Conservation (phyloP, 2,888 invertebrate genomes). For the Platerodrilus igneus region DNA sequence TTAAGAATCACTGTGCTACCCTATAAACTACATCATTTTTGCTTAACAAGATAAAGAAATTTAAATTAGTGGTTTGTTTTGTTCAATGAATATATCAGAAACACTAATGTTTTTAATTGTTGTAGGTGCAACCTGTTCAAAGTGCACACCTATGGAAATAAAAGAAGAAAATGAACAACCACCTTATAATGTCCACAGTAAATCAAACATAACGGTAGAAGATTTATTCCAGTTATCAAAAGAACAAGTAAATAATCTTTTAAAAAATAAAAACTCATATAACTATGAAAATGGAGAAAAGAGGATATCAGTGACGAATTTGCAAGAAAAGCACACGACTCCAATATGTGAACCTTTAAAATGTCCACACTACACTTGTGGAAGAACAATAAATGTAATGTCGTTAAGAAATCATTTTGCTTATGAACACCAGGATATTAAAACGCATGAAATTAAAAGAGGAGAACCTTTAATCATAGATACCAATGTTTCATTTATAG, state of each 20-base stretch:
- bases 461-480: conserved; percentile 12
- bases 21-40: too few species aligned
- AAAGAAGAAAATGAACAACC: conserved; percentile 5
- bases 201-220: conserved; percentile 6
- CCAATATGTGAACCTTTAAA: conserved; percentile 8
- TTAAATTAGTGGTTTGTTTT: too few species aligned
- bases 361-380: conserved; percentile 13
- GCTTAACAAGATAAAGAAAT: too few species aligned
- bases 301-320: too few species aligned
- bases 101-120: too few species aligned
- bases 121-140: conserved; percentile 6
- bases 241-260: conserved; percentile 8
- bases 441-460: conserved; percentile 5
- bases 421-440: conserved; percentile 15
- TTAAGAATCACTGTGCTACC: too few species aligned
- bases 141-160: conserved; percentile 11
- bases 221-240: conserved; percentile 12
- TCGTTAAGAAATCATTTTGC: conserved; percentile 11
- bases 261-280: conserved; percentile 8
- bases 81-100: too few species aligned
- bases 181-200: not conserved
- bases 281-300: too few species aligned
- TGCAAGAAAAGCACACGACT: too few species aligned
- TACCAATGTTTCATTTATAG: conserved; percentile 8
- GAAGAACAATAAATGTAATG: conserved; percentile 14